Percentiles rank a stretch among this genome's conserved stretches.
These are phyloP conservation scores for Clarias laeviceps DNA, from an alignment of 2,797 vertebrate species.

Conservation along the genomic window DNA sequence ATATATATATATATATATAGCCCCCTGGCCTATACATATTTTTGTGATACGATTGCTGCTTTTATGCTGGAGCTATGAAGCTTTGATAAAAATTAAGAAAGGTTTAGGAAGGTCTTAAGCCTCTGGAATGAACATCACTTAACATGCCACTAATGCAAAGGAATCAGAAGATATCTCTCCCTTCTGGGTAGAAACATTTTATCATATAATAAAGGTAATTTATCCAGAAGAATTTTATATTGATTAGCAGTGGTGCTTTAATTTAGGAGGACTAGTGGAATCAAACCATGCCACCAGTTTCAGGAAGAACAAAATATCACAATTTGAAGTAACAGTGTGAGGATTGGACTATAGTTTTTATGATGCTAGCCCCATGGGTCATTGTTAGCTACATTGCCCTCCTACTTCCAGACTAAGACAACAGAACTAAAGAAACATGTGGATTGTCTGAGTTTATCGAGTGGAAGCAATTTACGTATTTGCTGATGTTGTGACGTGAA, in stretches of 20 bases:
- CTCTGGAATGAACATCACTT: not conserved
- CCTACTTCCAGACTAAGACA: too few species aligned
- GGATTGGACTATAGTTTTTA: not conserved
- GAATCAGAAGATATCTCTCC: not conserved
- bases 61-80: not conserved
- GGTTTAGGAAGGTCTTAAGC: not conserved
- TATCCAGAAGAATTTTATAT: not conserved
- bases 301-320: not conserved
- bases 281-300: not conserved
- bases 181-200: too few species aligned
- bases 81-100: not conserved
- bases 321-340: not conserved
- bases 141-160: not conserved
- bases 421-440: not conserved
- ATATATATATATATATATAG: not conserved
- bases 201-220: not conserved
- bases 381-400: not conserved
- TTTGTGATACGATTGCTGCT: not conserved
- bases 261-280: not conserved
- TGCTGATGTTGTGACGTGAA: not conserved
- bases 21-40: not conserved
- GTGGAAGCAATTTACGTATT: not conserved
- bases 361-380: not conserved
- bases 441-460: not conserved
- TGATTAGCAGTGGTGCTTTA: not conserved